These are phyloP conservation scores for Clarias platycephalus DNA, from an alignment of 2,797 vertebrate species.

Conservation along the genomic window DNA sequence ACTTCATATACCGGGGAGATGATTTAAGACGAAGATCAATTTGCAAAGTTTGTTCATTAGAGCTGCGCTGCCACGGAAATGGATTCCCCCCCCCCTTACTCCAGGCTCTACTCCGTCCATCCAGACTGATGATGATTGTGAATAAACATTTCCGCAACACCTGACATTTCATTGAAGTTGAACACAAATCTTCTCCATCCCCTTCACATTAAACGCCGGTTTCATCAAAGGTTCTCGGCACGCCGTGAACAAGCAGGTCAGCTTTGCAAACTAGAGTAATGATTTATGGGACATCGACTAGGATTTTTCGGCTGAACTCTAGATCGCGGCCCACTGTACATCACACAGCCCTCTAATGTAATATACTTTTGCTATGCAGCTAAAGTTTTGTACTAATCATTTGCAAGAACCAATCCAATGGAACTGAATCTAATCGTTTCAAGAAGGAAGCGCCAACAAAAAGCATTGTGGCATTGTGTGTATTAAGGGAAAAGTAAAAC, in stretches of 20 bases:
- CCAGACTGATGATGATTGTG: neutral
- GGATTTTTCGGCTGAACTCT: neutral
- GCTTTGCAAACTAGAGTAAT: neutral
- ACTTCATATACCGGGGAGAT: neutral
- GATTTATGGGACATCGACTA: neutral
- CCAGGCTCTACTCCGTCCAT: neutral
- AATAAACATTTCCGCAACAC: neutral
- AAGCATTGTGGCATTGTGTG: neutral
- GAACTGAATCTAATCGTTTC: neutral
- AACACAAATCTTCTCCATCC: neutral
- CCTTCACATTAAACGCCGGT: neutral
- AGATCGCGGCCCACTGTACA: too few species aligned
- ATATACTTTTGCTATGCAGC: neutral
- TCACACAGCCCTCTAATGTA: neutral
- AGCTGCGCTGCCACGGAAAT: neutral
- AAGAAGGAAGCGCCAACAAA: neutral
- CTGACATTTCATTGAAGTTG: neutral
- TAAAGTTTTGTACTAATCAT: neutral
- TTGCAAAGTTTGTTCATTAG: constrained; percentile 2
- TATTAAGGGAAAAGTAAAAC: neutral
- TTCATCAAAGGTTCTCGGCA: neutral
- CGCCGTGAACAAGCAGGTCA: neutral
- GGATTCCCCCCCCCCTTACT: constrained; percentile 1
- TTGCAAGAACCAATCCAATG: neutral
- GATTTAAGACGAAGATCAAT: neutral